Evolutionary conservation across 2,113 vertebrate species (phyloP).

Genomic region (Paralichthys olivaceus): DNA sequence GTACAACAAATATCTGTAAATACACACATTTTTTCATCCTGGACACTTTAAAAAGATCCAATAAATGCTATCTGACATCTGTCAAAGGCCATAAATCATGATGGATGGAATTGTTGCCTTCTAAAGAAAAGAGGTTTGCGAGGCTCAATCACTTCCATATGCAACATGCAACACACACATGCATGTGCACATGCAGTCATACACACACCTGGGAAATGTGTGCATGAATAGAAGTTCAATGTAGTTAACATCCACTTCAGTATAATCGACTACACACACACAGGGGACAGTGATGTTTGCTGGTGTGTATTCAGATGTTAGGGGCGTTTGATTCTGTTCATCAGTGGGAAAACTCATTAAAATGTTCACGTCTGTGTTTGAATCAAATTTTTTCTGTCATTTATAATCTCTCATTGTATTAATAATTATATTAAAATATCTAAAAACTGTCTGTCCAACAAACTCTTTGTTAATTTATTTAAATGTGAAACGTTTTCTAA

Average conservation of each 20-base stretch:
- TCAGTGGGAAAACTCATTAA: conserved; percentile 29
- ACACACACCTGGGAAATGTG: conserved; percentile 9
- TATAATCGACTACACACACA: conserved; percentile 26
- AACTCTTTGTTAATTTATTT: conserved; percentile 18
- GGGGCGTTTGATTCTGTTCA: conserved; percentile 36
- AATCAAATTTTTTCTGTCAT: not conserved
- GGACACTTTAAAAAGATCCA: conserved; percentile 21
- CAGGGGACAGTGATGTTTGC: conserved; percentile 13
- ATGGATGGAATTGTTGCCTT: conserved; percentile 52
- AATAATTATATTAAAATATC: conserved; percentile 15
- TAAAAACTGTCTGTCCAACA: not conserved
- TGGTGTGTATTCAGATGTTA: not conserved
- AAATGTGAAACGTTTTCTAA: conserved; percentile 16
- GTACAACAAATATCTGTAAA: not conserved
- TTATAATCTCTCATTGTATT: not conserved
- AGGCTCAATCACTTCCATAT: conserved; percentile 71
- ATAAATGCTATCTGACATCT: conserved; percentile 51
- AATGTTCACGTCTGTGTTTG: conserved; percentile 5
- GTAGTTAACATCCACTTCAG: not conserved
- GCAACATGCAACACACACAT: conserved; percentile 26
- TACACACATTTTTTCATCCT: not conserved
- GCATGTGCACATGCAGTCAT: conserved; percentile 4
- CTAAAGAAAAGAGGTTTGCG: conserved; percentile 51
- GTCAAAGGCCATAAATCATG: conserved; percentile 63
- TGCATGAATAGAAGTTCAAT: conserved; percentile 4